Base-by-base conservation (phyloP, 2,888 invertebrate genomes). In the Drosophila mercatorum region DNA sequence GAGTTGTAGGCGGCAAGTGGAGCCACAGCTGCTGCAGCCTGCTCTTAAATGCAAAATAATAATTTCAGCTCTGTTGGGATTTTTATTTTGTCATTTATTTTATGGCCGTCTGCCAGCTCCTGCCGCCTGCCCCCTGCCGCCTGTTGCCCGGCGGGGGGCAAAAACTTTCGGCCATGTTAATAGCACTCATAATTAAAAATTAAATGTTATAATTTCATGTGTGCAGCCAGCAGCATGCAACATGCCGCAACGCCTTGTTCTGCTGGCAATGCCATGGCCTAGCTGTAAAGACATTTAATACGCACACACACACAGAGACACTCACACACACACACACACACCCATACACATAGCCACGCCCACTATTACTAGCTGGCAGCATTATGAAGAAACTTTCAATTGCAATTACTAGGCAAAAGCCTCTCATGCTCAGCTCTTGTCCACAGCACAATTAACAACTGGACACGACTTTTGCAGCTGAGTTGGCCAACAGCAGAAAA, bases 101-200 rank as follows among this genome's bases (percentile, higher is more conserved):
- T 67, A 72, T 70, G 68, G 72, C 79, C 78, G 83, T 82, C 62
- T 65, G 75, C 58, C 72, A 61, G 53, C 66, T 10, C 22, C 8
- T 44, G 44, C 11, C 44, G 70, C 43, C 22, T 53, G 72, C 81
- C 68, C 68, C 31, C 31, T 17, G 31, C 3, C 38, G 38, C 7
- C 40, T n/a, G 43, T 17, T 22, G 17, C 22, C 22, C 22, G 22
- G 2, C 28, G 44, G 74, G 68, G 44, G 78, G 81, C 68, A 67
- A 75, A 83, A 85, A 85, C 70, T 88, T 88, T 65, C 77, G 68
- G 78, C 74, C 75, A 83, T 84, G 78, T 88, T 84, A 88, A 84
- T 85, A 85, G 77, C 79, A 73, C 81, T 83, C 83, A 85, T 88
- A 85, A 85, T 88, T 85, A 88, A 88, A 88, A 81, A 88, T 86